phyloP scores from a whole-genome alignment of 53 echinoderm and acorn worm genomes.

The Paelopatides confundens region DNA sequence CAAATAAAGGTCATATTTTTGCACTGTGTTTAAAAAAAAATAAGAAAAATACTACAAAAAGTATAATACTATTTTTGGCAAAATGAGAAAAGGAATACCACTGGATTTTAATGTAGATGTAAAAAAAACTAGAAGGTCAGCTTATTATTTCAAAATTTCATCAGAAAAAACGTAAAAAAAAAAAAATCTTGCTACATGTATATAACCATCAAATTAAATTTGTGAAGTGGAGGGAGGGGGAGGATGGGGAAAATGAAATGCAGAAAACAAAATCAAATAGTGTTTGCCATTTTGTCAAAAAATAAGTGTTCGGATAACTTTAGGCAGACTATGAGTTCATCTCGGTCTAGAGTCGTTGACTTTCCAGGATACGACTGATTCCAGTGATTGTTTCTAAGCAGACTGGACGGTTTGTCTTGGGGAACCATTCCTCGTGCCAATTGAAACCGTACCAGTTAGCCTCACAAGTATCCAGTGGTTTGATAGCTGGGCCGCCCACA shows the following conservation, averaged over 20 bases:
- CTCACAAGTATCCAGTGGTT: slow-evolving; percentile 68
- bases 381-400: slow-evolving; percentile 16
- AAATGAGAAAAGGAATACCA: not conserved
- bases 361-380: slow-evolving; percentile 6
- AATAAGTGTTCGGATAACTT: not conserved
- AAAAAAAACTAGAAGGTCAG: too few species aligned
- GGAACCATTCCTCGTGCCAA: slow-evolving; percentile 84
- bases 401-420: slow-evolving; percentile 32
- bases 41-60: not conserved
- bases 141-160: too few species aligned
- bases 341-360: not conserved
- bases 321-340: not conserved
- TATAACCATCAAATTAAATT: too few species aligned
- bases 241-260: not conserved
- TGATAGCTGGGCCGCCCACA: not conserved
- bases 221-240: too few species aligned
- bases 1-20: too few species aligned
- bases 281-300: not conserved
- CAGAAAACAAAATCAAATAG: not conserved
- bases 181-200: too few species aligned
- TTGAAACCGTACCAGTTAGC: slow-evolving; percentile 64
- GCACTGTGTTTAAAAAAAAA: too few species aligned
- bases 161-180: too few species aligned
- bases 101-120: too few species aligned
- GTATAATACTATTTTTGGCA: not conserved